Percentiles rank a stretch among this genome's conserved stretches.
Evolutionary conservation across 1,140 invertebrate species (phyloP).

Genomic region (Eulimnadia texana): DNA sequence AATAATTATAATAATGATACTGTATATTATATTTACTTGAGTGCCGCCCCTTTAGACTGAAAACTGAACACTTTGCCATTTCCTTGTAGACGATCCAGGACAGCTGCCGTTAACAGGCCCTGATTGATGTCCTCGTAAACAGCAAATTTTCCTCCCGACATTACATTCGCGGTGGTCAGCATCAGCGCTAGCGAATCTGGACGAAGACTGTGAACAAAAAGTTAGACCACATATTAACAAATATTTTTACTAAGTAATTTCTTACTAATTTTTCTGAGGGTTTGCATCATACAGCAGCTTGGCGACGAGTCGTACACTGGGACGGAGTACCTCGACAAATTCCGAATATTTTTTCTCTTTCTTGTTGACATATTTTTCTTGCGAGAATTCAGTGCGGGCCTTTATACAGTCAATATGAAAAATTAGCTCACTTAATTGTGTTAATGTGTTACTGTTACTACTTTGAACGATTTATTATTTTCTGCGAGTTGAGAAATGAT

Average conservation of each 20-base stretch:
- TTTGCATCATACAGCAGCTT: constrained; percentile 66
- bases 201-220: constrained; percentile 40
- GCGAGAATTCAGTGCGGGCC: constrained; percentile 77
- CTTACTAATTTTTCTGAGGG: constrained; percentile 53
- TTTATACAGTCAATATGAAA: constrained; percentile 29
- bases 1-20: not conserved
- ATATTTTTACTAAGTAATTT: constrained; percentile 13
- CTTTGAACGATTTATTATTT: constrained; percentile 65
- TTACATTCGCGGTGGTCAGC: constrained; percentile 61
- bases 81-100: constrained; percentile 47
- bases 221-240: not conserved
- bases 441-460: not conserved
- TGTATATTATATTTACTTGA: constrained; percentile 38
- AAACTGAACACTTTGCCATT: constrained; percentile 55
- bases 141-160: constrained; percentile 56
- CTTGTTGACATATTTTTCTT: constrained; percentile 87
- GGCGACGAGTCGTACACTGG: constrained; percentile 53
- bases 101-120: constrained; percentile 63
- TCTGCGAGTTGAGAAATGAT: constrained; percentile 74
- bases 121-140: constrained; percentile 74
- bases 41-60: constrained; percentile 59
- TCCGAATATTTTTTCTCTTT: constrained; percentile 83
- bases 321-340: constrained; percentile 54
- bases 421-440: not conserved
- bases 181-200: constrained; percentile 78